Percentiles rank a stretch among this genome's conserved stretches.
phyloP scores from a whole-genome alignment of 2,113 vertebrate species.

The Odocoileus virginianus region DNA sequence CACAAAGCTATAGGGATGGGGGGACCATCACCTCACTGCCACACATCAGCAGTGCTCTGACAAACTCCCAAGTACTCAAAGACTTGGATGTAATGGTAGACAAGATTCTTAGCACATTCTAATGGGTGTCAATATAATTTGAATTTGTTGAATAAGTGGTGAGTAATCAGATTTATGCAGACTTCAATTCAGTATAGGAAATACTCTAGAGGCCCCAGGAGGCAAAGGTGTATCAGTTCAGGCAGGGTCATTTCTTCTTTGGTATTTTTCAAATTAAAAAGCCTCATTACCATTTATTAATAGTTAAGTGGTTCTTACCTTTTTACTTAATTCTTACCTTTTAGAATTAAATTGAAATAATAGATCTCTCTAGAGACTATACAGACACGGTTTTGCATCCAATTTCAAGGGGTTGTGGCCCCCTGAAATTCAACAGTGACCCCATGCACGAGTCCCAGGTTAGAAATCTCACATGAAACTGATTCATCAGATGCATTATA shows the following conservation, averaged over 20 bases:
- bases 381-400: neutral
- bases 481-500: neutral
- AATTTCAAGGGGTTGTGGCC: neutral
- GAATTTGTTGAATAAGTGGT: neutral
- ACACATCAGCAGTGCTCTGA: neutral
- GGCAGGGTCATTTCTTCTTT: neutral
- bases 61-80: neutral
- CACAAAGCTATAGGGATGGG: accelerated
- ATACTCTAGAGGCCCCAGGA: neutral
- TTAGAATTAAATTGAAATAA: slow-evolving; percentile 19
- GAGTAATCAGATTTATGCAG: neutral
- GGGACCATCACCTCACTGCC: neutral
- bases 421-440: neutral
- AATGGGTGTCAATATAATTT: neutral
- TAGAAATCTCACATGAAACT: neutral
- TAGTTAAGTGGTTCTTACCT: neutral
- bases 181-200: neutral
- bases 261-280: neutral
- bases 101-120: neutral
- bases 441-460: neutral
- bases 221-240: neutral
- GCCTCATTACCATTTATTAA: neutral
- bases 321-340: neutral
- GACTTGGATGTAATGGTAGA: neutral
- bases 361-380: neutral